phyloP scores from a whole-genome alignment of 2,888 invertebrate species.

The Stenodera caucasica region DNA sequence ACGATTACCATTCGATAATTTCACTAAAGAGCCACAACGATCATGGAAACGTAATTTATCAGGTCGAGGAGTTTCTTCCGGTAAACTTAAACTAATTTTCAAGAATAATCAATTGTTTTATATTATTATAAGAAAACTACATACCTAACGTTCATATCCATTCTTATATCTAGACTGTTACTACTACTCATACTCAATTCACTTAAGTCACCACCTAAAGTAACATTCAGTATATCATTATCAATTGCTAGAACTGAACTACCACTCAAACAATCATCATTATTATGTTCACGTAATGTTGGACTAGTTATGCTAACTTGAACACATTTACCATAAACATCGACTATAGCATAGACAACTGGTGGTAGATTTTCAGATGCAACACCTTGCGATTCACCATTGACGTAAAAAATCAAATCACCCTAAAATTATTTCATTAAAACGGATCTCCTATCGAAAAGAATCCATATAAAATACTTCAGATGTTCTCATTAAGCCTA shows the following conservation, averaged over 20 bases:
- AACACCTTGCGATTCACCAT: slow-evolving; percentile 85
- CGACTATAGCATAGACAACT: slow-evolving; percentile 75
- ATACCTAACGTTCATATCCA: slow-evolving; percentile 56
- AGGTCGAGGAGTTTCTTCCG: slow-evolving; percentile 48
- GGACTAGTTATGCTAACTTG: slow-evolving; percentile 68
- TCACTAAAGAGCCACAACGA: slow-evolving; percentile 84
- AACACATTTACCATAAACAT: slow-evolving; percentile 82
- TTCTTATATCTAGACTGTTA: slow-evolving; percentile 55
- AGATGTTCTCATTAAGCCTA: slow-evolving; percentile 82
- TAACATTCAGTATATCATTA: slow-evolving; percentile 55
- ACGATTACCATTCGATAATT: slow-evolving; percentile 77
- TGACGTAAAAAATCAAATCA: slow-evolving; percentile 85
- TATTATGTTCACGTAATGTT: slow-evolving; percentile 53
- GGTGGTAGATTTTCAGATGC: slow-evolving; percentile 79
- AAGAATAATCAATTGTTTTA: slow-evolving; percentile 5
- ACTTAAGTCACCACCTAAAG: slow-evolving; percentile 54
- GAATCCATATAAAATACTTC: slow-evolving; percentile 58
- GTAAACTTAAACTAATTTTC: slow-evolving; percentile 47
- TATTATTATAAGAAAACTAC: neutral
- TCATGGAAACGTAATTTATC: slow-evolving; percentile 84
- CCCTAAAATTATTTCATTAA: slow-evolving; percentile 57
- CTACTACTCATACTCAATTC: slow-evolving; percentile 55
- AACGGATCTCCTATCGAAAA: too few relatives aligned
- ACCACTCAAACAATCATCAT: slow-evolving; percentile 56
- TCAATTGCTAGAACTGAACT: slow-evolving; percentile 55